phyloP scores from a whole-genome alignment of 2,888 invertebrate species.

The Peribatodes rhomboidaria region DNA sequence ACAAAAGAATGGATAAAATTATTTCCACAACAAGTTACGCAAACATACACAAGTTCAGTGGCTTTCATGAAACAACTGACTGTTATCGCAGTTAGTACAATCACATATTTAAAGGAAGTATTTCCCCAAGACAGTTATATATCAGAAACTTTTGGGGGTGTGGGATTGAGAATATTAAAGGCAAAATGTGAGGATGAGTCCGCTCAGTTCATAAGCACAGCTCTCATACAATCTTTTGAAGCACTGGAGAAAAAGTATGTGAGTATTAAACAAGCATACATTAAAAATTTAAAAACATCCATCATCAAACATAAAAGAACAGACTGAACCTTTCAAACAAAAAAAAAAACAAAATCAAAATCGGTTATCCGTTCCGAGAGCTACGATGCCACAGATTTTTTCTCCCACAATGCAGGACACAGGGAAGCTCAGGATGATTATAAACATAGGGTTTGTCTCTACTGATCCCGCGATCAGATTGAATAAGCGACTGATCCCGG shows the following conservation, averaged over 20 bases:
- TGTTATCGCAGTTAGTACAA: slow-evolving; percentile 69
- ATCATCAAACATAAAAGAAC: too few relatives aligned
- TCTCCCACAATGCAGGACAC: too few relatives aligned
- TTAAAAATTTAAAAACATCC: too few relatives aligned
- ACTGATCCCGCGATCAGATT: too few relatives aligned
- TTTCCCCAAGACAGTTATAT: slow-evolving; percentile 69
- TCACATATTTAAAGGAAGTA: slow-evolving; percentile 68
- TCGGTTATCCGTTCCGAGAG: too few relatives aligned
- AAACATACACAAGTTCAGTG: slow-evolving; percentile 72
- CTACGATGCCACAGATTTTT: too few relatives aligned
- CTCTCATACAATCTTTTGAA: slow-evolving; percentile 71
- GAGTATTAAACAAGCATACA: slow-evolving; percentile 47
- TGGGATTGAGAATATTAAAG: slow-evolving; percentile 67
- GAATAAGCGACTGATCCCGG: too few relatives aligned
- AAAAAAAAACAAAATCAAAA: too few relatives aligned
- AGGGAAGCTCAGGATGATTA: too few relatives aligned
- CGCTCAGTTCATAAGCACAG: slow-evolving; percentile 71
- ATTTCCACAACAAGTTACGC: slow-evolving; percentile 68
- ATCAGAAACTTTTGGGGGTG: slow-evolving; percentile 63
- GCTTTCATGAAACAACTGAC: slow-evolving; percentile 78
- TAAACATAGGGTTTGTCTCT: too few relatives aligned
- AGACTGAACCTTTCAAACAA: too few relatives aligned
- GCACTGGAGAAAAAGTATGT: slow-evolving; percentile 81
- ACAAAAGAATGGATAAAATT: slow-evolving; percentile 66
- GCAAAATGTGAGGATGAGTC: slow-evolving; percentile 67